Conservation (phyloP, 2,797 vertebrate species). For the Cygnus olor region DNA sequence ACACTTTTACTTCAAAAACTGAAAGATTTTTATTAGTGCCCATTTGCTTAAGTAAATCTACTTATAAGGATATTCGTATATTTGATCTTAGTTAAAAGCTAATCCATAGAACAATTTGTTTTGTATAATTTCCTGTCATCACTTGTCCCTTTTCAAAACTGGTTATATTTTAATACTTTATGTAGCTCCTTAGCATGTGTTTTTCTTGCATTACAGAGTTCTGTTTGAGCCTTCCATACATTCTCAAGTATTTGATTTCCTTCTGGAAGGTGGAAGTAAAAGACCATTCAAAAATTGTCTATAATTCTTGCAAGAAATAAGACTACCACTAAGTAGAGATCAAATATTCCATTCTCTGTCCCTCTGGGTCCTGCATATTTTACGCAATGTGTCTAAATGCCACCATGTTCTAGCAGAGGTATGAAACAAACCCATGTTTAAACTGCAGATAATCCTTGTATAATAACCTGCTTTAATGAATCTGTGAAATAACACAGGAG, state of each 20-base stretch:
- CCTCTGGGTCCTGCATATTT: not conserved
- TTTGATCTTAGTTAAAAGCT: not conserved
- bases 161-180: not conserved
- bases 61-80: not conserved
- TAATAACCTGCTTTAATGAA: not conserved
- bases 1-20: not conserved
- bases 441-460: not conserved
- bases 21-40: not conserved
- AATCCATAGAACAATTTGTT: not conserved
- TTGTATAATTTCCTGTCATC: not conserved
- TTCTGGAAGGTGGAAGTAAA: not conserved
- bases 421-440: constrained; percentile 7
- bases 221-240: not conserved
- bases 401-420: not conserved
- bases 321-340: not conserved
- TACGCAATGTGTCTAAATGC: not conserved
- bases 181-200: not conserved
- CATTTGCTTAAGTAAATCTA: not conserved
- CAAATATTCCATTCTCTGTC: not conserved
- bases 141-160: not conserved
- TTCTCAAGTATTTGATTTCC: not conserved
- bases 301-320: not conserved
- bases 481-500: fast-evolving
- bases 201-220: not conserved
- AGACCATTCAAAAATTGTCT: not conserved